Base-by-base conservation (phyloP, 2,113 vertebrate species). In the Coregonus clupeaformis region DNA sequence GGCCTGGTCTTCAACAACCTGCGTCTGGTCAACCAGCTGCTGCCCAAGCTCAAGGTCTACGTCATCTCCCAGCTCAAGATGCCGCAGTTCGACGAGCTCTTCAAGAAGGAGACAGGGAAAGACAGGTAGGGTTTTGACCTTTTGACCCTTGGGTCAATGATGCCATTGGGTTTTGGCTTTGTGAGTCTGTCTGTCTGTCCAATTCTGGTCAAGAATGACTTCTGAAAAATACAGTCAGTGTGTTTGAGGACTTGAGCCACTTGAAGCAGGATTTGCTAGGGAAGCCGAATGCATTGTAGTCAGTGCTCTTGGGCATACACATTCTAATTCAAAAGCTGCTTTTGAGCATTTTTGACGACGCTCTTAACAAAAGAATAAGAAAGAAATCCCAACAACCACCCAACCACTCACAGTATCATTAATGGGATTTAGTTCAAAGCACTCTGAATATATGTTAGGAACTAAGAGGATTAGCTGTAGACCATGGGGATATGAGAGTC, bases 1-100 rank as follows among this genome's bases (percentile, higher is more conserved):
- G 97, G 96, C 30, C 86, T 93, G 49, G 92, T 96, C 69, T 98
- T 95, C 86, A 96, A 96, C 80, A 94, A 92, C 84, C 93, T 98
- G 75, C 93, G 93, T 81, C 92, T 95, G 70, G 89, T 98, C 66
- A 96, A 94, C 67, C 94, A 94, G 77, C 92, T 94, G 45, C 91
- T 96, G 83, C 96, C 97, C 14, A 89, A 88, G 45, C 91, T 98
- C 47, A 94, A 95, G 82, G 88, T 93, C 25, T 96, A 94, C 77
- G 92, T 94, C 75, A 94, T 96, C 82, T 95, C 96, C 9, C 91
- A 94, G 36, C 90, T 93, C 88, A 96, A 96, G 92, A 98, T 98
- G 97, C 91, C 94, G 67, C 94, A 94, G 7, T 95, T 98, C n/a
- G 97, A 98, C 57, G 95, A 96, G 60, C 93, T 97, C 27, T 98